A percentile compares a stretch with the other conserved stretches of the same genome.
These are phyloP conservation scores for Ptilodon capucinus DNA, from an alignment of 2,888 invertebrate genomes.

Conservation along the genomic window DNA sequence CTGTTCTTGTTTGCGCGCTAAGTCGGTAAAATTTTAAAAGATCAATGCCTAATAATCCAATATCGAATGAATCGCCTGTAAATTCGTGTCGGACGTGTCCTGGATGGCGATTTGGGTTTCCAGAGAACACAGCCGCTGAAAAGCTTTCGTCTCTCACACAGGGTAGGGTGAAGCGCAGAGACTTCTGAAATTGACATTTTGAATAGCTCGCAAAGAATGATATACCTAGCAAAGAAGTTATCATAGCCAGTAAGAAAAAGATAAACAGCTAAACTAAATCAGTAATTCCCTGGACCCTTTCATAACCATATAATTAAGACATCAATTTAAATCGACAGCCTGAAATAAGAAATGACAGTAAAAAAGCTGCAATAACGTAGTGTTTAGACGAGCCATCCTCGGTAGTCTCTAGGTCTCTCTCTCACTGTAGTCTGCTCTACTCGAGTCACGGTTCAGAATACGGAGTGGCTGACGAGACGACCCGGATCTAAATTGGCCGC, in stretches of 20 bases:
- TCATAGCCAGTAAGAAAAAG: too few species aligned
- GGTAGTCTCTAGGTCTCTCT: neutral
- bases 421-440: neutral
- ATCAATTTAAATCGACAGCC: too few species aligned
- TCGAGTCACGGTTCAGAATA: neutral
- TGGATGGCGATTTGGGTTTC: conserved; percentile 34
- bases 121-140: neutral
- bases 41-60: conserved; percentile 81
- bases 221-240: too few species aligned
- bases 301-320: too few species aligned
- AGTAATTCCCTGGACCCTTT: too few species aligned
- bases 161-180: neutral
- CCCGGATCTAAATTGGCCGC: neutral
- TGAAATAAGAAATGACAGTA: too few species aligned
- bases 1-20: conserved; percentile 17
- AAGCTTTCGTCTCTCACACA: neutral
- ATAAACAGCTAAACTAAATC: too few species aligned
- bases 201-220: too few species aligned
- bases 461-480: conserved; percentile 1
- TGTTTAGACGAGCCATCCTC: too few species aligned
- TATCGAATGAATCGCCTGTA: conserved; percentile 79
- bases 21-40: conserved; percentile 63
- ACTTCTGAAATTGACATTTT: neutral
- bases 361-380: too few species aligned
- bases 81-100: conserved; percentile 72